phyloP scores from a whole-genome alignment of 2,797 vertebrate species.

The Melanotaenia pygmaea region DNA sequence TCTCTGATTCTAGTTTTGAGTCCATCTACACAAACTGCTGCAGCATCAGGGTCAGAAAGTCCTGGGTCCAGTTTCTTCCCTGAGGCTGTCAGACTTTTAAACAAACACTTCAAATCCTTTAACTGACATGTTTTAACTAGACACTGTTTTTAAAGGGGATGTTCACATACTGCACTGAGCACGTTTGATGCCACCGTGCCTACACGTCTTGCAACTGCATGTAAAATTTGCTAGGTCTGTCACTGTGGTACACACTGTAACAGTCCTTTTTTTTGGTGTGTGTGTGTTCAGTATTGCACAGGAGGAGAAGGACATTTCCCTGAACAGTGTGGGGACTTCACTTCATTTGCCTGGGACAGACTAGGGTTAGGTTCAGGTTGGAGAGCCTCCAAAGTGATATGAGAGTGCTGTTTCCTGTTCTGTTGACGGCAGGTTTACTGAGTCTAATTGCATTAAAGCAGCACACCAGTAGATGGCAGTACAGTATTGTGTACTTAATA shows the following conservation, averaged over 20 bases:
- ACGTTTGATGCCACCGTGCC: no score
- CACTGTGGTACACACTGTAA: neutral
- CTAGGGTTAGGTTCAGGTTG: neutral
- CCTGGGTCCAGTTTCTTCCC: no score
- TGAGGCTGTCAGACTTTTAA: no score
- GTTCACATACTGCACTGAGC: no score
- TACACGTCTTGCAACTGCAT: no score
- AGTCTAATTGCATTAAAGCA: neutral
- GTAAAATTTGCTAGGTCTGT: neutral
- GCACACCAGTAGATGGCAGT: conserved; percentile 2
- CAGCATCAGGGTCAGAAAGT: no score
- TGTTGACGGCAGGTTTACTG: conserved; percentile 19
- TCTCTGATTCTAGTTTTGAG: no score
- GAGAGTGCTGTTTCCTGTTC: conserved; percentile 50
- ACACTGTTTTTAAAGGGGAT: no score
- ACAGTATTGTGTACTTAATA: neutral
- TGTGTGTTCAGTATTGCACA: conserved; percentile 42
- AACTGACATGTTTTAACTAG: no score
- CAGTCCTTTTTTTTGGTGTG: neutral
- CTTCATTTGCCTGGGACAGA: conserved; percentile 39
- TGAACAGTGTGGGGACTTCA: conserved; percentile 34
- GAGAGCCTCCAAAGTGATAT: conserved; percentile 39
- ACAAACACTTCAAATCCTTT: no score
- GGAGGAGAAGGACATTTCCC: conserved; percentile 36
- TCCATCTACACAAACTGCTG: no score